Conservation (phyloP, 2,113 vertebrate species). For the Alexandromys fortis region DNA sequence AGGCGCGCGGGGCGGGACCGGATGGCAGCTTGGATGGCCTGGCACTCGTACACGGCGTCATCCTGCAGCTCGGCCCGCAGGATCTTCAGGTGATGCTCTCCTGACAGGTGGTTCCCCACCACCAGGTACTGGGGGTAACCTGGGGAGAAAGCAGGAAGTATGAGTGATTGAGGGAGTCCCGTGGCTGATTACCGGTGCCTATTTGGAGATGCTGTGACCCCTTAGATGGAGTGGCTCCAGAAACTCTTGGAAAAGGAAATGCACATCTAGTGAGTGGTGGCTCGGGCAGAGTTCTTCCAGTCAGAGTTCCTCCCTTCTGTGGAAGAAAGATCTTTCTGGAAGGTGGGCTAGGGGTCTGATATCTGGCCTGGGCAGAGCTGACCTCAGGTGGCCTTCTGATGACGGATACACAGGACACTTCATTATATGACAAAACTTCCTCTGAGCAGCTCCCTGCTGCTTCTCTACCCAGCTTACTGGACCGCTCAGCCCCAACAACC, state of each 20-base stretch:
- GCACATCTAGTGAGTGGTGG: not conserved
- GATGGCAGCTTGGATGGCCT: conserved; percentile 97
- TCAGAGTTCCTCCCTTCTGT: not conserved
- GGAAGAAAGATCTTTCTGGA: not conserved
- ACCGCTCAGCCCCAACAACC: too few relatives aligned
- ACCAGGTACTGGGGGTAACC: conserved; percentile 98
- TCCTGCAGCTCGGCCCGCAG: conserved; percentile 95
- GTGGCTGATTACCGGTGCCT: not conserved
- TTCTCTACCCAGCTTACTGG: not conserved
- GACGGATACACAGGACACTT: not conserved
- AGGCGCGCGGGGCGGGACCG: conserved; percentile 95
- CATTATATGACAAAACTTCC: not conserved
- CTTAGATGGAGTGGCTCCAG: not conserved
- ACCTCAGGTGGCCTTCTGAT: not conserved
- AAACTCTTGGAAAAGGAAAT: not conserved
- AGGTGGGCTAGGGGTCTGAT: not conserved
- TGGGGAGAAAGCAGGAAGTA: conserved; percentile 76
- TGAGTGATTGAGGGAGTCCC: not conserved
- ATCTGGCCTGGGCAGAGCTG: not conserved
- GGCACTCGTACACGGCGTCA: conserved; percentile 97
- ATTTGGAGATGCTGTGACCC: not conserved
- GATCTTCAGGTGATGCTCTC: conserved; percentile 96
- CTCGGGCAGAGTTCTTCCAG: not conserved
- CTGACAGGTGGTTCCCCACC: conserved; percentile 95
- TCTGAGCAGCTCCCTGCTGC: not conserved